phyloP scores from a whole-genome alignment of 2,113 vertebrate species.

The Paraplagusia blochii region DNA sequence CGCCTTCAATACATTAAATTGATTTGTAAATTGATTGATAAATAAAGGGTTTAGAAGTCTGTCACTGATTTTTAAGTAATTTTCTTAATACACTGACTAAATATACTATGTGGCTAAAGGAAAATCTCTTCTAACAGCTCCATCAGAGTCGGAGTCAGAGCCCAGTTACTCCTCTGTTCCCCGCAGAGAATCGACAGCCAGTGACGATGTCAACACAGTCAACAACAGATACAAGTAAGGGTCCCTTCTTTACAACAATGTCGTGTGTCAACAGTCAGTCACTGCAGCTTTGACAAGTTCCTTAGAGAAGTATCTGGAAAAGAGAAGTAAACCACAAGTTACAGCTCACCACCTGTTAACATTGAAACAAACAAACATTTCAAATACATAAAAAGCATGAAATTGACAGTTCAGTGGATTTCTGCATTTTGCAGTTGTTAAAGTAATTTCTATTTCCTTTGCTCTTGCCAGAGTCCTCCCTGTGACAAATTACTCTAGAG shows the following conservation, averaged over 20 bases:
- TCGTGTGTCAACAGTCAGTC: not conserved
- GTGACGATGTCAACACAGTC: slow-evolving; percentile 9
- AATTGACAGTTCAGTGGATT: too few species aligned
- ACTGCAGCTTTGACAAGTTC: not conserved
- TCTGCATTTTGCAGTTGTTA: too few species aligned
- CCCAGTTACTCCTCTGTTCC: slow-evolving; percentile 62
- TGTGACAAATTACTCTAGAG: slow-evolving; percentile 25
- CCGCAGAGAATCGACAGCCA: slow-evolving; percentile 30
- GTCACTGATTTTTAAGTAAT: too few species aligned
- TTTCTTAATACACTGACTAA: too few species aligned
- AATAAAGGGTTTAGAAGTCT: too few species aligned
- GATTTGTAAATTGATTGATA: too few species aligned
- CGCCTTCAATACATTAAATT: too few species aligned
- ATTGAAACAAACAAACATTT: slow-evolving; percentile 3
- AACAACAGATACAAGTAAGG: slow-evolving; percentile 57
- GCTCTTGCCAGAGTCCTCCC: slow-evolving; percentile 51
- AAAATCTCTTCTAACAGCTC: slow-evolving; percentile 38
- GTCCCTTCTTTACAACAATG: not conserved
- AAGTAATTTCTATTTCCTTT: not conserved
- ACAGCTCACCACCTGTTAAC: slow-evolving; percentile 7
- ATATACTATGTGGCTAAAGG: too few species aligned
- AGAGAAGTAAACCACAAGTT: too few species aligned
- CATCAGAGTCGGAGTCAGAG: slow-evolving; percentile 70
- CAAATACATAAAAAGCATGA: too few species aligned
- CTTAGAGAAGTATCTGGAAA: not conserved